Evolutionary conservation across 2,113 vertebrate genomes (phyloP), one percentile per base, ranked within the genome.

Genomic region (Dasyprocta punctata): DNA sequence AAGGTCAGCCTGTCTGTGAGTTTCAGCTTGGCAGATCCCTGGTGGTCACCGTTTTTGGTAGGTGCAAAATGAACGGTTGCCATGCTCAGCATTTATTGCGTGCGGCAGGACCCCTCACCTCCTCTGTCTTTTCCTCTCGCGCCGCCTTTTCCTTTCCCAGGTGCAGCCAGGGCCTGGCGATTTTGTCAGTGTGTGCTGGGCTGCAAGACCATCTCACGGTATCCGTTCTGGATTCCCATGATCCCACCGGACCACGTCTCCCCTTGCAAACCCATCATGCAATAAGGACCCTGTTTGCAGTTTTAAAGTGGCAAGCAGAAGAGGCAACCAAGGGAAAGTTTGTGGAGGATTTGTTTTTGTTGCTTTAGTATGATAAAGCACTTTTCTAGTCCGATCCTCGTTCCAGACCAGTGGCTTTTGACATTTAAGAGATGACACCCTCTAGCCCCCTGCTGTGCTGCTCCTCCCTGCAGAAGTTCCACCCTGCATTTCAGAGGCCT

Each of bases 401-500:
- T 41, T 78, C 86, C 20, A 56, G 41, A 44, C 60, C 84, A 93
- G 6, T 58, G 86, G 92, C 82, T 33, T 80, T 84, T 91, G 93
- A 41, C 92, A 89, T 69, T 54, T 81, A 49, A 90, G 63, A 90
- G 87, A 36, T 86, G 90, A 96, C 38, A 75, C 8, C 58, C 77
- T 67, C 2, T 54, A 54, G 2, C 54, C 5, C 54, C 56, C 84
- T 73, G 12, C 63, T 84, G 36, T 71, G 33, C n/a, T 58, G 77
- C 30, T 86, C 69, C 82, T 96, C 71, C 82, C 81, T 89, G 86
- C 86, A 81, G 36, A 56, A 93, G 54, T 49, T 58, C 20, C 61
- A 33, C 85, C 81, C 44, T 95, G 44, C 12, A n/a, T 93, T 97
- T 96, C 88, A 89, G 75, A 85, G 36, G 89, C 19, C 65, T 89